Evolutionary conservation across 2,888 invertebrate genomes (phyloP).

Genomic region (Pandemis cinnamomeana): DNA sequence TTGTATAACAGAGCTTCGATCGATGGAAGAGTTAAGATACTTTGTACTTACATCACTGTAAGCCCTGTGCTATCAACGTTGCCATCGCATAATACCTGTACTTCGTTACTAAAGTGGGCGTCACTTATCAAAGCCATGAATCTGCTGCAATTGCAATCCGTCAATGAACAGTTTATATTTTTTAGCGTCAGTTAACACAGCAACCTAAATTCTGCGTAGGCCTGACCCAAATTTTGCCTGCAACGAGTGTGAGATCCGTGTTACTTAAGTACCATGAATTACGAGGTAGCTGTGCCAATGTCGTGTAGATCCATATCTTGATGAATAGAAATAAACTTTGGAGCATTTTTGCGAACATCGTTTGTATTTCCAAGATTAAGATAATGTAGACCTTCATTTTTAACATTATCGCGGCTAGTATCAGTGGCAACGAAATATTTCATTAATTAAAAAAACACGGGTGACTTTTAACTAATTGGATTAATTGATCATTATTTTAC

Average conservation of each 20-base stretch:
- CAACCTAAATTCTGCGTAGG: slow-evolving; percentile 54
- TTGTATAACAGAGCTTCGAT: background rate
- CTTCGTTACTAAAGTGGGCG: slow-evolving; percentile 27
- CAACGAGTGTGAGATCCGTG: slow-evolving; percentile 24
- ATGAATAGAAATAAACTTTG: slow-evolving; percentile 20
- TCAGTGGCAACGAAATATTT: slow-evolving; percentile 12
- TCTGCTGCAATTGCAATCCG: slow-evolving; percentile 47
- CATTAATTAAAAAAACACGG: slow-evolving; percentile 5
- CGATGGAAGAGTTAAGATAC: background rate
- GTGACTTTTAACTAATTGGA: background rate
- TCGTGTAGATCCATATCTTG: slow-evolving; percentile 31
- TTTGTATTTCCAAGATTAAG: slow-evolving; percentile 21
- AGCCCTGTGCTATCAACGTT: slow-evolving; percentile 7
- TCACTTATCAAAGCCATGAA: slow-evolving; percentile 37
- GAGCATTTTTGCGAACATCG: slow-evolving; percentile 15
- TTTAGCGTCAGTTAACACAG: slow-evolving; percentile 62
- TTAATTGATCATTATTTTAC: slow-evolving; percentile 19
- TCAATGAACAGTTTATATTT: slow-evolving; percentile 58
- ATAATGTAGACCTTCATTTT: slow-evolving; percentile 16
- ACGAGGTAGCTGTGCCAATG: slow-evolving; percentile 26
- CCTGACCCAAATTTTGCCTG: slow-evolving; percentile 58
- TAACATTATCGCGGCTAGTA: slow-evolving; percentile 4
- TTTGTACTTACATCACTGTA: slow-evolving; percentile 3
- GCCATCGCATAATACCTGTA: slow-evolving; percentile 13
- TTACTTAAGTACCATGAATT: slow-evolving; percentile 27